These are phyloP conservation scores for Formicarius rufipectus DNA, from an alignment of 2,113 vertebrate genomes.

Conservation along the genomic window DNA sequence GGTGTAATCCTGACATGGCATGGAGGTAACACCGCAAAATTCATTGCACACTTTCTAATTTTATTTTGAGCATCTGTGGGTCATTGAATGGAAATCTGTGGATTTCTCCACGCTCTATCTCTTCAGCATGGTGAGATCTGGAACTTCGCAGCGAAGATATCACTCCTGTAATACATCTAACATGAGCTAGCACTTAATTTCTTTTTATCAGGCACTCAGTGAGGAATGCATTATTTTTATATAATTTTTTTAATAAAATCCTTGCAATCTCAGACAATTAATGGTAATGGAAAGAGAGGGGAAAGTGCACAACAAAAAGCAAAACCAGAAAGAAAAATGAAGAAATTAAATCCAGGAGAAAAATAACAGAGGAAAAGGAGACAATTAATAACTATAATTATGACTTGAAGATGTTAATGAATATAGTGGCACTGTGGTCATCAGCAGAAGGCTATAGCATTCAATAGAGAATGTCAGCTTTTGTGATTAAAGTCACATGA, in stretches of 20 bases:
- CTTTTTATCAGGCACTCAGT: not conserved
- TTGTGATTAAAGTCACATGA: not conserved
- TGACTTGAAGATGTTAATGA: not conserved
- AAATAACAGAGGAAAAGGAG: not conserved
- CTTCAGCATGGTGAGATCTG: not conserved
- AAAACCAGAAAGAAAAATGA: not conserved
- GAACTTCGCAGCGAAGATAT: not conserved
- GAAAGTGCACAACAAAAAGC: not conserved
- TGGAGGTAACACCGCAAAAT: not conserved
- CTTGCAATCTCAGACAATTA: not conserved
- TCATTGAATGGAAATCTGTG: not conserved
- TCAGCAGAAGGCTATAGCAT: not conserved
- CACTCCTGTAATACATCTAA: not conserved
- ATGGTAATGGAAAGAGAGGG: not conserved
- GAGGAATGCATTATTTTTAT: not conserved
- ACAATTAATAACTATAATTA: not conserved
- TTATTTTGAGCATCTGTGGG: not conserved
- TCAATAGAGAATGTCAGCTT: not conserved
- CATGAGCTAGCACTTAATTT: not conserved
- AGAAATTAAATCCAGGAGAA: not conserved
- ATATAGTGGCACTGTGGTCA: not conserved
- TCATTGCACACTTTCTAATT: not conserved
- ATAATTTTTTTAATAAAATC: not conserved
- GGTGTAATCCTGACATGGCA: accelerated
- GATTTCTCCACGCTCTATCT: not conserved